Evolutionary conservation across 2,797 vertebrate genomes (phyloP).

Genomic region (Myotis daubentonii): DNA sequence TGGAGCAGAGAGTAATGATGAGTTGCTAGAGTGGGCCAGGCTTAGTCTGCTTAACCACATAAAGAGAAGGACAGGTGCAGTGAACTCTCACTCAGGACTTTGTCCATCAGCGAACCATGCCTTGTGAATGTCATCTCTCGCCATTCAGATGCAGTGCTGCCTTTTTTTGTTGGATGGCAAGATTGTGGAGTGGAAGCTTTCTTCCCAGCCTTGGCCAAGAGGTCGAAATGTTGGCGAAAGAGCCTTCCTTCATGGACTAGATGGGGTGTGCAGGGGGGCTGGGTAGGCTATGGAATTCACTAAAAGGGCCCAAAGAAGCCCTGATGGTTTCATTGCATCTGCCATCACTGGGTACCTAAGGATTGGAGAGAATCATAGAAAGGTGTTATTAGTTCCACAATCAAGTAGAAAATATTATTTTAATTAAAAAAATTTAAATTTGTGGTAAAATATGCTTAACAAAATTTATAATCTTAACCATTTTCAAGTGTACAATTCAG

Average conservation of each 20-base stretch:
- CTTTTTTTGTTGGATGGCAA: neutral
- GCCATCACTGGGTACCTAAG: neutral
- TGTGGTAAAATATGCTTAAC: neutral
- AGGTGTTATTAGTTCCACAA: no score
- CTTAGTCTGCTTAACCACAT: neutral
- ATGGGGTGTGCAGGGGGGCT: neutral
- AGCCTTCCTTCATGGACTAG: neutral
- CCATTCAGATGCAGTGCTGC: neutral
- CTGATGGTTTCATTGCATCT: neutral
- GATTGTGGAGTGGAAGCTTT: neutral
- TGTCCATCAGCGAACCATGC: neutral
- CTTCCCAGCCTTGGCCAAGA: neutral
- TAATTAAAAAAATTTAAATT: neutral
- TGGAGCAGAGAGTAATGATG: neutral
- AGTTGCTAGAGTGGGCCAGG: neutral
- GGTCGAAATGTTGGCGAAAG: neutral
- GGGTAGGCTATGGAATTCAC: neutral
- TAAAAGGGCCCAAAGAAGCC: neutral
- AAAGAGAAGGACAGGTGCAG: neutral
- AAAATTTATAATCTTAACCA: neutral
- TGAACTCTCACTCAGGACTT: neutral
- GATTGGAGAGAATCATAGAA: neutral
- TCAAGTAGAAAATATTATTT: neutral
- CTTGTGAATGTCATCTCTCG: neutral
- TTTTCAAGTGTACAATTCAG: no score